phyloP scores from a whole-genome alignment of 2,113 vertebrate species.

The Herpailurus yagouaroundi region DNA sequence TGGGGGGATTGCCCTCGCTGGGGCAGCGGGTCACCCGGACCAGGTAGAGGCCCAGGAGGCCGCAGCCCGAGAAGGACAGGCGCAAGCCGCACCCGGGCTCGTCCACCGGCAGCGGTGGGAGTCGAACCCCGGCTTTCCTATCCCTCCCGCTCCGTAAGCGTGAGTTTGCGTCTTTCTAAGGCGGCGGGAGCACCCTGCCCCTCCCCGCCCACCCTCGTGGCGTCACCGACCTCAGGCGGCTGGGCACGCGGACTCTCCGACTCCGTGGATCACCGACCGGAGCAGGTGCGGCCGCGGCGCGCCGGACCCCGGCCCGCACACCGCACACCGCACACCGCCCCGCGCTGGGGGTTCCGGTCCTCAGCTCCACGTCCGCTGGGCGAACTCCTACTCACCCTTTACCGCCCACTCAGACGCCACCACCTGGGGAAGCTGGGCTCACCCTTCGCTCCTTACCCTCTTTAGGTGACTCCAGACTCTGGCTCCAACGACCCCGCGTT shows the following conservation, averaged over 20 bases:
- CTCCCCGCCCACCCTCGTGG: not conserved
- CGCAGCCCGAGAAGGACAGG: conserved; percentile 93
- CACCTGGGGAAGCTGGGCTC: not conserved
- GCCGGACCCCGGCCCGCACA: not conserved
- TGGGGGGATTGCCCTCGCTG: conserved; percentile 87
- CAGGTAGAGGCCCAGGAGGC: conserved; percentile 92
- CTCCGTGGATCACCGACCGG: too few relatives aligned
- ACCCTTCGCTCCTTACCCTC: not conserved
- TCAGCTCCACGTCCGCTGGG: not conserved
- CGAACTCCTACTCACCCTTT: not conserved
- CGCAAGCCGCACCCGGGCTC: conserved; percentile 89
- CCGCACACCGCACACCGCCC: too few relatives aligned
- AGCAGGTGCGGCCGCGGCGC: too few relatives aligned
- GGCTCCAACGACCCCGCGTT: not conserved
- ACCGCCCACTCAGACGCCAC: not conserved
- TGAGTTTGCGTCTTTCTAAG: not conserved
- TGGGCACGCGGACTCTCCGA: too few relatives aligned
- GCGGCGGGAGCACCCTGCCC: not conserved
- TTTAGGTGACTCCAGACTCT: not conserved
- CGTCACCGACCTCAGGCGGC: not conserved
- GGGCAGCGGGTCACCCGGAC: conserved; percentile 91
- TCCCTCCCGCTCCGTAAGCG: not conserved
- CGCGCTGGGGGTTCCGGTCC: not conserved
- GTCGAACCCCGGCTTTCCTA: not conserved
- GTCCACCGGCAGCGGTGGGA: conserved; percentile 80